These are phyloP conservation scores for Silurus aristotelis DNA, from an alignment of 2,797 vertebrate species.

Conservation along the genomic window DNA sequence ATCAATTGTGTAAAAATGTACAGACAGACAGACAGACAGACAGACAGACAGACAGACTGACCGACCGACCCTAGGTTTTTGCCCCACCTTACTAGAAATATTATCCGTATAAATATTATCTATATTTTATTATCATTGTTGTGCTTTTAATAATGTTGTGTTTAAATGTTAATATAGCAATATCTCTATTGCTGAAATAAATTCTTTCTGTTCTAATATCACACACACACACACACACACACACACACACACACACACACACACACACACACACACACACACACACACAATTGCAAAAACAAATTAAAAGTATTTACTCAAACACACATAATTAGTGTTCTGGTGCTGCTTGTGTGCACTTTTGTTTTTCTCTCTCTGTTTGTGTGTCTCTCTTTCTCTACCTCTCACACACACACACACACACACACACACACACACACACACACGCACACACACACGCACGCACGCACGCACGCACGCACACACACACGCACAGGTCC, in stretches of 20 bases:
- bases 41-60: too few species aligned
- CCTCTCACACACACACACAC: background rate
- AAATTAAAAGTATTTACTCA: slow-evolving; percentile 27
- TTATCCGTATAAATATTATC: too few species aligned
- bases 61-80: too few species aligned
- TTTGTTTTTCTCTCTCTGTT: background rate
- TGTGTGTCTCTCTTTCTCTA: background rate
- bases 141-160: slow-evolving; percentile 3
- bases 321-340: background rate
- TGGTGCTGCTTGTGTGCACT: background rate
- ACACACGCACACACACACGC: background rate
- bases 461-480: slow-evolving; percentile 9
- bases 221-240: slow-evolving; percentile 3
- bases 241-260: background rate
- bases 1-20: too few species aligned
- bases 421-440: slow-evolving; percentile 2
- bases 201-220: slow-evolving; percentile 9
- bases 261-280: slow-evolving; percentile 16
- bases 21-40: too few species aligned
- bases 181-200: slow-evolving; percentile 19
- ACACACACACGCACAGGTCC: slow-evolving; percentile 19
- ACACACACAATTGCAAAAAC: background rate
- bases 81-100: too few species aligned
- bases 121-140: too few species aligned
- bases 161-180: slow-evolving; percentile 17